A percentile compares a stretch with the other conserved stretches of the same genome.
Evolutionary conservation across 92 coral and sea anemone genomes (phyloP).

Genomic region (Blastomussa wellsi): DNA sequence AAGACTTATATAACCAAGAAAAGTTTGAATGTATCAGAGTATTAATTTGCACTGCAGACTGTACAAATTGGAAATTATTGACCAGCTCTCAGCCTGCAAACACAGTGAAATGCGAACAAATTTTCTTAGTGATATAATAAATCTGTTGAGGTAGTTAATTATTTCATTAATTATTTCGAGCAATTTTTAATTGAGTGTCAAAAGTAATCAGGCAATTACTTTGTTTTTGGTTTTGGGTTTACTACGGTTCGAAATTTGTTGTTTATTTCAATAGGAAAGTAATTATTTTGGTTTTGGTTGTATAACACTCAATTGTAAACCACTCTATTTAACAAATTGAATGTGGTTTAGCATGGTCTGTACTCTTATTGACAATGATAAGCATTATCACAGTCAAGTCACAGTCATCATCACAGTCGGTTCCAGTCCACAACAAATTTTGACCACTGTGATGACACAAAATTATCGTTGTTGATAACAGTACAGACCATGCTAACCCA

Average conservation of each 20-base stretch:
- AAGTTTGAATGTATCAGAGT: neutral
- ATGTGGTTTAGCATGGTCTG: no score
- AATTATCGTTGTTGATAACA: no score
- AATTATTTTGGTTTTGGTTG: neutral
- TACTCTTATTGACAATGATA: no score
- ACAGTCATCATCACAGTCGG: no score
- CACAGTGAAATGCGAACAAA: neutral
- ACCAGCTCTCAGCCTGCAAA: no score
- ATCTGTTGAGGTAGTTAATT: neutral
- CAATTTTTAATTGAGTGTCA: neutral
- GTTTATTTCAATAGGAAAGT: neutral
- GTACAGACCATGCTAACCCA: no score
- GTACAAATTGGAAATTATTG: neutral
- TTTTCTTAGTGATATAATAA: neutral
- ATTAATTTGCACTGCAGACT: neutral
- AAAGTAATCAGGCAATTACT: neutral
- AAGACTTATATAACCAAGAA: no score
- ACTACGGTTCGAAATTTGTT: neutral
- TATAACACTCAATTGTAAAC: neutral
- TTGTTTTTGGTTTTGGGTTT: neutral
- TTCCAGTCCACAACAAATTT: no score
- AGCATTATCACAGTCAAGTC: no score
- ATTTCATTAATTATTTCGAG: neutral
- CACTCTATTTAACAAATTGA: neutral
- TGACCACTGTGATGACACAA: no score